These are phyloP conservation scores for Ochotona curzoniae DNA, from an alignment of 2,113 vertebrate species.

Conservation along the genomic window DNA sequence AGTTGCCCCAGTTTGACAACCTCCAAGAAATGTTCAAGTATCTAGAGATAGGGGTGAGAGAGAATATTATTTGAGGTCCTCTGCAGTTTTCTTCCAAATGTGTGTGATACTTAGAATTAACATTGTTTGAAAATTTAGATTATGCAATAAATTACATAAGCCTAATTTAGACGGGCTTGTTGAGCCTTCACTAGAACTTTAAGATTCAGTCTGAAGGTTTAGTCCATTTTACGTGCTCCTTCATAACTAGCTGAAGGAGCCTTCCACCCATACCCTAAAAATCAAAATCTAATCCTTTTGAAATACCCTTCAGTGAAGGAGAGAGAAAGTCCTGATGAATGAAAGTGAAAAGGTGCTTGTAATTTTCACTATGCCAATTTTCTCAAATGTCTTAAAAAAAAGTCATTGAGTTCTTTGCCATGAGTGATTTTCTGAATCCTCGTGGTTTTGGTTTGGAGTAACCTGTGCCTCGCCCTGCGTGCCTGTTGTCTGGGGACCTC, in stretches of 20 bases:
- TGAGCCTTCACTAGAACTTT: background rate
- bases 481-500: slow-evolving; percentile 46
- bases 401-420: background rate
- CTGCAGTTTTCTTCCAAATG: background rate
- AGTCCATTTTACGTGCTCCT: background rate
- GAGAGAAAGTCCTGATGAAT: background rate
- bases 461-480: slow-evolving; percentile 55
- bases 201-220: background rate
- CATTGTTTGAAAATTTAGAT: background rate
- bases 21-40: background rate
- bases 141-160: background rate
- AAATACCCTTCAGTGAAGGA: background rate
- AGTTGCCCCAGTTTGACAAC: background rate
- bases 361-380: background rate
- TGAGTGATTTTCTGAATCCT: slow-evolving; percentile 26
- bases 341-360: background rate
- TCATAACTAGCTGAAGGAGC: slow-evolving; percentile 29
- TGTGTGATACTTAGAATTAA: background rate
- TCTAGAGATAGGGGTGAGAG: background rate
- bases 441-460: slow-evolving; percentile 41
- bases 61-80: background rate
- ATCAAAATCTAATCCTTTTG: background rate
- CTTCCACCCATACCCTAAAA: background rate
- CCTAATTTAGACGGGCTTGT: background rate
- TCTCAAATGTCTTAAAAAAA: background rate